These are phyloP conservation scores for Drosophila ananassae DNA, from an alignment of 1,140 invertebrate genomes.

Conservation along the genomic window DNA sequence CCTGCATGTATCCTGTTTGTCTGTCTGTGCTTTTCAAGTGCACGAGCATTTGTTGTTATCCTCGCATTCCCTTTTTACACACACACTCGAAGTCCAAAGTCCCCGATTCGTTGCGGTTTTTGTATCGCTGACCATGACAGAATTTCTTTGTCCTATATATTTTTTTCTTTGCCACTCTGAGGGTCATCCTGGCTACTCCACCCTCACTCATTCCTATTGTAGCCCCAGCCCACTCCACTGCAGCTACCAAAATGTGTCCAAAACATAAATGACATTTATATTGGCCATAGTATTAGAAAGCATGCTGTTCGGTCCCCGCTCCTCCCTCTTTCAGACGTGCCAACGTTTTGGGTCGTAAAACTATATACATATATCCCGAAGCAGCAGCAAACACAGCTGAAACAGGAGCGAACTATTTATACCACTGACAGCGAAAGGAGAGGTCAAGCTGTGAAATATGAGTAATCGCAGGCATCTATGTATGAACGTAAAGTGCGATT, in stretches of 20 bases:
- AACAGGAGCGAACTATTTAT: slow-evolving; percentile 68
- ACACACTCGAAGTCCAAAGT: slow-evolving; percentile 1
- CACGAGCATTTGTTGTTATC: slow-evolving; percentile 57
- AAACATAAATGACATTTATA: slow-evolving; percentile 81
- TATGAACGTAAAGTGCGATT: slow-evolving; percentile 28
- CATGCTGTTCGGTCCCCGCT: slow-evolving; percentile 21
- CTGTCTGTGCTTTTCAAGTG: slow-evolving; percentile 55
- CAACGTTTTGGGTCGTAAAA: slow-evolving; percentile 56
- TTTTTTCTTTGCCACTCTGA: slow-evolving; percentile 19
- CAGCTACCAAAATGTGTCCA: slow-evolving; percentile 56
- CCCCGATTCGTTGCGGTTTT: slow-evolving; percentile 38
- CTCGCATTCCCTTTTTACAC: slow-evolving; percentile 1
- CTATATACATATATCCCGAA: slow-evolving; percentile 25
- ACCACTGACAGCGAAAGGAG: slow-evolving; percentile 42
- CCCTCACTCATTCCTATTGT: not conserved
- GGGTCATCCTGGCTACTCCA: slow-evolving; percentile 16
- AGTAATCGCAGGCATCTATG: slow-evolving; percentile 44
- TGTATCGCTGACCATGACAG: slow-evolving; percentile 74
- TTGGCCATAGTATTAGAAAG: slow-evolving; percentile 76
- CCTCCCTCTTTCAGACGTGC: slow-evolving; percentile 31
- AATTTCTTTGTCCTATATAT: slow-evolving; percentile 31
- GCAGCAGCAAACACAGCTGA: slow-evolving; percentile 30
- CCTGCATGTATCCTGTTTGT: slow-evolving; percentile 18
- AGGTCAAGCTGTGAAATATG: slow-evolving; percentile 73
- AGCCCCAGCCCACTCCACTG: slow-evolving; percentile 8